These are phyloP conservation scores for Callorhinus ursinus DNA, from an alignment of 2,113 vertebrate genomes.

Conservation along the genomic window DNA sequence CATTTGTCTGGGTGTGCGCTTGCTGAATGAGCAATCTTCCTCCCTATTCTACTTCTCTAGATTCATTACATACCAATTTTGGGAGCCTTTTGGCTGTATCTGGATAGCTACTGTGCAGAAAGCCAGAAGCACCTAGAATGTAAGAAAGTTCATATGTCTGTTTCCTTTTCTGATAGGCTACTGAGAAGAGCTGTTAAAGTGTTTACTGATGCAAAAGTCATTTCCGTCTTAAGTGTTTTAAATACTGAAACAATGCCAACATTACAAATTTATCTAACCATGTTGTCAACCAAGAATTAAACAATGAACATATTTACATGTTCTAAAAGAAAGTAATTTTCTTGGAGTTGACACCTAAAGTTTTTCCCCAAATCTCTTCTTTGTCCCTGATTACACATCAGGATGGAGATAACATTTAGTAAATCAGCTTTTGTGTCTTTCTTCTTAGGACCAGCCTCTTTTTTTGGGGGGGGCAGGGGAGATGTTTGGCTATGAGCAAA, in stretches of 20 bases:
- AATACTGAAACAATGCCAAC: conserved; percentile 48
- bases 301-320: conserved; percentile 41
- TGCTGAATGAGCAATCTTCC: background rate
- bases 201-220: conserved; percentile 59
- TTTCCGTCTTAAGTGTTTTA: conserved; percentile 53
- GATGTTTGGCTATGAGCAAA: background rate
- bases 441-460: background rate
- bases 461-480: background rate
- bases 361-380: background rate
- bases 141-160: conserved; percentile 24
- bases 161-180: conserved; percentile 47
- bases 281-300: conserved; percentile 63
- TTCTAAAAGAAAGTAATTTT: conserved; percentile 52
- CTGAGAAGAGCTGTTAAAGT: conserved; percentile 45
- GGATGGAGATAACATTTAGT: background rate
- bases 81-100: conserved; percentile 5
- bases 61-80: conserved; percentile 13
- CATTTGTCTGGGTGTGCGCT: background rate
- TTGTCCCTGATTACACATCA: background rate
- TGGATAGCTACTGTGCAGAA: conserved; percentile 43
- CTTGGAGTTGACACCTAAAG: background rate
- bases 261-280: conserved; percentile 43
- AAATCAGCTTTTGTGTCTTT: background rate
- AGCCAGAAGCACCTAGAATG: conserved; percentile 52
- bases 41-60: background rate